These are phyloP conservation scores for Nephrotoma guestfalica DNA, from an alignment of 2,888 invertebrate genomes.

Conservation along the genomic window DNA sequence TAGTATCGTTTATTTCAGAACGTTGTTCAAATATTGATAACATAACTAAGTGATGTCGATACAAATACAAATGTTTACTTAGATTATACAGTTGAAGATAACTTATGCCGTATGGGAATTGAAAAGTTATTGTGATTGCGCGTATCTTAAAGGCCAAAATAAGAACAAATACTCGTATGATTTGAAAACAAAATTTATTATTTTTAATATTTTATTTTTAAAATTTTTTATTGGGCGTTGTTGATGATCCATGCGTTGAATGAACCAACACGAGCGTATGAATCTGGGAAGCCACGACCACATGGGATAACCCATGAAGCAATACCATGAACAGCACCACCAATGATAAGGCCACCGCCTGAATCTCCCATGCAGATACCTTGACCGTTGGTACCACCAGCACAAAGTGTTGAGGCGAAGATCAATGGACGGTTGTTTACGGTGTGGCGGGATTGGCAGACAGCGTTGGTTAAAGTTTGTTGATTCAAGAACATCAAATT, in stretches of 20 bases:
- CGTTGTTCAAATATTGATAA: no score
- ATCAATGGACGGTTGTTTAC: conserved; percentile 25
- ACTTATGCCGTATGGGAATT: no score
- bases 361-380: conserved; percentile 27
- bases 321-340: conserved; percentile 25
- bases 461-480: conserved; percentile 9
- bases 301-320: conserved; percentile 32
- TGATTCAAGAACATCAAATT: conserved; percentile 6
- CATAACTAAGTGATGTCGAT: no score
- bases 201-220: neutral
- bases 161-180: no score
- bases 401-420: conserved; percentile 11
- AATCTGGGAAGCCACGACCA: conserved; percentile 27
- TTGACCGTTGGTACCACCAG: conserved; percentile 9
- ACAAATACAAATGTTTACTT: no score
- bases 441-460: conserved; percentile 5
- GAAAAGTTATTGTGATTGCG: no score
- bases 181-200: no score
- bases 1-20: no score
- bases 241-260: conserved; percentile 24
- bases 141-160: no score
- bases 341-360: conserved; percentile 27
- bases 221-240: neutral
- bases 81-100: no score
- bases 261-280: conserved; percentile 28